A percentile compares a stretch with the other conserved stretches of the same genome.
phyloP scores from a whole-genome alignment of 1,140 invertebrate species.

The Solenopsis invicta region DNA sequence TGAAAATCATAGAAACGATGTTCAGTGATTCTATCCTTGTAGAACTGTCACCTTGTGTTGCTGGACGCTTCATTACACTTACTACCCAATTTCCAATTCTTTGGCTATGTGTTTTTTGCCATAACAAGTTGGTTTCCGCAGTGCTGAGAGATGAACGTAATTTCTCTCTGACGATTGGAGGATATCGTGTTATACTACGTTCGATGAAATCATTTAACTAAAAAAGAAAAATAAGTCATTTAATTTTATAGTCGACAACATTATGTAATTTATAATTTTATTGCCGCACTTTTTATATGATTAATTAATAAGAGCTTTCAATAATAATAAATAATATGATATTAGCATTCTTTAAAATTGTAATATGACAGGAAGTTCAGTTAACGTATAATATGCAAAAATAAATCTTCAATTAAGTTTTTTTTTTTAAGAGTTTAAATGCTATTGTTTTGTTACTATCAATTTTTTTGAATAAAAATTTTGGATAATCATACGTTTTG shows the following conservation, averaged over 20 bases:
- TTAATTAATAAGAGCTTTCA: neutral
- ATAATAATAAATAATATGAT: neutral
- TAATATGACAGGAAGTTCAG: neutral
- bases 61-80: no score
- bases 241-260: neutral
- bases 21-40: neutral
- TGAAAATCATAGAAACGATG: neutral
- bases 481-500: conserved; percentile 69
- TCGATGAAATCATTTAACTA: conserved; percentile 56
- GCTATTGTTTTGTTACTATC: neutral
- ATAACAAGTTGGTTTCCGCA: neutral
- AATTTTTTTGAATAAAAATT: neutral
- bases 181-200: fast-evolving
- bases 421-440: neutral
- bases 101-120: neutral
- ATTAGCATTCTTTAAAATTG: conserved; percentile 6
- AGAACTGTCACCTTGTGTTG: neutral
- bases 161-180: neutral
- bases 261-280: neutral
- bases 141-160: neutral
- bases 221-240: conserved; percentile 5
- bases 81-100: neutral
- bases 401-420: neutral
- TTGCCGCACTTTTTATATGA: neutral
- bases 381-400: neutral